Conservation (phyloP, 37 sponge, comb jelly and placozoan species). For the Geodia barretti region DNA sequence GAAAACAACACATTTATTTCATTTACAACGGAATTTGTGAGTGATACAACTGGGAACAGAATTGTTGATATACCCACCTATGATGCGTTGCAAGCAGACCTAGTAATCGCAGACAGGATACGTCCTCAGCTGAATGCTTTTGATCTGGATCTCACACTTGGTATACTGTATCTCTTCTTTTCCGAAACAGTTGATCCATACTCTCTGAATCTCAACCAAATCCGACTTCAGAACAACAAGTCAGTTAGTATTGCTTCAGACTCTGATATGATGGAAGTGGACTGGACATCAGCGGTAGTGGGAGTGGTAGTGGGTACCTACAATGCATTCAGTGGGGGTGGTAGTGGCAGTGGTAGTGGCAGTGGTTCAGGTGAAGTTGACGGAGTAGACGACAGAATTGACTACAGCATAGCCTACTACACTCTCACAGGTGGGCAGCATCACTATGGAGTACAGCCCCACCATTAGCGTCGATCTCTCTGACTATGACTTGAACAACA, state of each 20-base stretch:
- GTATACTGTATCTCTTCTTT: slow-evolving; percentile 54
- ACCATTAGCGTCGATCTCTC: slow-evolving; percentile 31
- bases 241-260: not conserved
- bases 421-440: slow-evolving; percentile 61
- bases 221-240: slow-evolving; percentile 59
- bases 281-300: not conserved
- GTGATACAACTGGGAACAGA: slow-evolving; percentile 57
- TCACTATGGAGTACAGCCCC: slow-evolving; percentile 35
- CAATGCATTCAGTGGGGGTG: no score
- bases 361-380: not conserved
- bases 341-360: slow-evolving; percentile 1
- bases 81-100: slow-evolving; percentile 10
- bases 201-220: slow-evolving; percentile 15
- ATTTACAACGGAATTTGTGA: slow-evolving; percentile 39
- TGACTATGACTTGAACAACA: slow-evolving; percentile 55
- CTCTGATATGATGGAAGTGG: no score
- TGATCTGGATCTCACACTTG: slow-evolving; percentile 69
- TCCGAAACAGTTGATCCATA: slow-evolving; percentile 68
- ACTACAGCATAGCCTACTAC: slow-evolving; percentile 4
- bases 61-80: slow-evolving; percentile 19
- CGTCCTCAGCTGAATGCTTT: slow-evolving; percentile 47
- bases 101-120: slow-evolving; percentile 34
- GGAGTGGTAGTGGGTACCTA: not conserved
- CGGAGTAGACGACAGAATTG: not conserved
- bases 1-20: slow-evolving; percentile 72